A percentile compares a stretch with the other conserved stretches of the same genome.
phyloP scores from a whole-genome alignment of 2,888 invertebrate species.

The Hybos culiciformis region DNA sequence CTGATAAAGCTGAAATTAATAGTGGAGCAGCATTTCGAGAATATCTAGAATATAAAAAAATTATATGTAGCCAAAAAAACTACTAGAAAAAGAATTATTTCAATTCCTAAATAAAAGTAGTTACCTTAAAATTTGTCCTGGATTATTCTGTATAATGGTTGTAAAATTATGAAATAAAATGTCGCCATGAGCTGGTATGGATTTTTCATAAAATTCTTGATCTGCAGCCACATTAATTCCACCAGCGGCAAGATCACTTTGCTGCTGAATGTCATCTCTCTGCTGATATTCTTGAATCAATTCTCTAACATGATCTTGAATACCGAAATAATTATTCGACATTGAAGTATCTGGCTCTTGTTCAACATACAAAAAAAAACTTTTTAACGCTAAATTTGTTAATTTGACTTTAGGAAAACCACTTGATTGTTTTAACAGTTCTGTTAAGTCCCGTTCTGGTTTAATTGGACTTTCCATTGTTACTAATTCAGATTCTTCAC shows the following conservation, averaged over 20 bases:
- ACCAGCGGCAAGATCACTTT: slow-evolving; percentile 19
- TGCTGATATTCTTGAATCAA: slow-evolving; percentile 47
- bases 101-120: slow-evolving; percentile 3
- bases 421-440: slow-evolving; percentile 53
- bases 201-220: slow-evolving; percentile 66
- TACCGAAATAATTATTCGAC: slow-evolving; percentile 28
- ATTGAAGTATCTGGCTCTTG: slow-evolving; percentile 38
- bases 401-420: slow-evolving; percentile 27
- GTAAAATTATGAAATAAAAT: slow-evolving; percentile 67
- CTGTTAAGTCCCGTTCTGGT: slow-evolving; percentile 54
- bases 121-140: slow-evolving; percentile 71
- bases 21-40: slow-evolving; percentile 55
- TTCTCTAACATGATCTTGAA: slow-evolving; percentile 47
- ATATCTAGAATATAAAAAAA: slow-evolving; percentile 44
- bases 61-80: background rate
- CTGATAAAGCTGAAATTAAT: slow-evolving; percentile 50
- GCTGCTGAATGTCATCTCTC: slow-evolving; percentile 31
- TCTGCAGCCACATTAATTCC: slow-evolving; percentile 18
- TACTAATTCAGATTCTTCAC: slow-evolving; percentile 63
- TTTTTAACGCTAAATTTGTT: slow-evolving; percentile 37
- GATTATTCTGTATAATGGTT: slow-evolving; percentile 56
- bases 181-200: slow-evolving; percentile 68
- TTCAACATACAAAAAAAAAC: slow-evolving; percentile 46
- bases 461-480: slow-evolving; percentile 61
- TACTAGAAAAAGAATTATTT: background rate